Conservation (phyloP, 2,797 vertebrate species). For the Prunella strophiata region DNA sequence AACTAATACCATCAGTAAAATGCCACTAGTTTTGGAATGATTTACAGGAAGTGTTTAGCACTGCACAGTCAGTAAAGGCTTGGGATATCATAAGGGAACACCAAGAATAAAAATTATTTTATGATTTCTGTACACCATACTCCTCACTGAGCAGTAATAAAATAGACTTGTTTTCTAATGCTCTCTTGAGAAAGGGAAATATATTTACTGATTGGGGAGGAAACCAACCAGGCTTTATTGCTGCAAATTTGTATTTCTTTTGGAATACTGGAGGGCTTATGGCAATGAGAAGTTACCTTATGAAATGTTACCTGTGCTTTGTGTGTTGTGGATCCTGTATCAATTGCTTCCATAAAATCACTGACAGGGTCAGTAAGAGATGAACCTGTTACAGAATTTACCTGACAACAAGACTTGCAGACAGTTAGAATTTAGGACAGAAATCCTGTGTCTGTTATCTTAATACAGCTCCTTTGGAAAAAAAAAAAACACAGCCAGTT, state of each 20-base stretch:
- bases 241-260: background rate
- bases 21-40: background rate
- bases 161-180: background rate
- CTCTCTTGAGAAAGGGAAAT: background rate
- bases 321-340: background rate
- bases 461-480: background rate
- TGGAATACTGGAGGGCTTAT: background rate
- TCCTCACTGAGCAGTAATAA: background rate
- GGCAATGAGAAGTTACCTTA: background rate
- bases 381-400: fast-evolving
- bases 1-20: background rate
- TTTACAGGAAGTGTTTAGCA: background rate
- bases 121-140: background rate
- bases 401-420: background rate
- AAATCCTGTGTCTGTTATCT: background rate
- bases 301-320: background rate
- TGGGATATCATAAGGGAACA: background rate
- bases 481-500: background rate
- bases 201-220: background rate
- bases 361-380: background rate
- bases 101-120: background rate
- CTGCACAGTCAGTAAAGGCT: background rate
- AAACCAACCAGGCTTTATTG: background rate
- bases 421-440: background rate
- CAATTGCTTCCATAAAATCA: background rate